A percentile compares a stretch with the other conserved stretches of the same genome.
phyloP scores from a whole-genome alignment of 2,113 vertebrate species.

The Camelus dromedarius region DNA sequence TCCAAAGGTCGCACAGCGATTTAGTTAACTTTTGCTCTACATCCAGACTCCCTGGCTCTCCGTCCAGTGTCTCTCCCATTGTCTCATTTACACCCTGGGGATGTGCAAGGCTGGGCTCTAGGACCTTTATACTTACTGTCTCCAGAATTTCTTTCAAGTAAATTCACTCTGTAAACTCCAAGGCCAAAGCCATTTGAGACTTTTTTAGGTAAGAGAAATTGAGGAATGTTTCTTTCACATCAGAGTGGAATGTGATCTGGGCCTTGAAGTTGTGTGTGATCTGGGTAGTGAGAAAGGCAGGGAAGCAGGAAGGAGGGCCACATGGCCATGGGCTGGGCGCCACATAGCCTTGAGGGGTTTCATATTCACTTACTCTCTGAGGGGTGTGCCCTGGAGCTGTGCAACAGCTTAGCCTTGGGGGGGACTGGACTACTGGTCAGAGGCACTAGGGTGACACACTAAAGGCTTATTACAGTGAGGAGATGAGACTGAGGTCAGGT shows the following conservation, averaged over 20 bases:
- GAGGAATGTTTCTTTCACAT: not conserved
- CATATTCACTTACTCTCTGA: not conserved
- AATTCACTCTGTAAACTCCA: not conserved
- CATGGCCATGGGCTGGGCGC: not conserved
- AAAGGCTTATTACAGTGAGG: not conserved
- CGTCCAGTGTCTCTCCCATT: not conserved
- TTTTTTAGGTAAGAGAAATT: not conserved
- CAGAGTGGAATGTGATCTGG: not conserved
- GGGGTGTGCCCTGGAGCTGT: not conserved
- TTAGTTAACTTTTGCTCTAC: not conserved
- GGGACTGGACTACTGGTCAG: not conserved
- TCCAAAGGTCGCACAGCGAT: not conserved
- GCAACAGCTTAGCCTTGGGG: not conserved
- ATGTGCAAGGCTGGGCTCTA: not conserved
- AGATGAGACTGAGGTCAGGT: not conserved
- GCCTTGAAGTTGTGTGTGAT: not conserved
- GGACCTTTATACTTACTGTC: not conserved
- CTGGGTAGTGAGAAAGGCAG: not conserved
- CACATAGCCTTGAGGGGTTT: not conserved
- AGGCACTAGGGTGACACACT: not conserved
- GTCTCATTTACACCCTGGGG: not conserved
- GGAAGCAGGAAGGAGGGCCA: not conserved
- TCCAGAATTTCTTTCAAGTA: conserved; percentile 18
- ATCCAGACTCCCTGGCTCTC: not conserved
- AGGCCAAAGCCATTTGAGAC: not conserved